phyloP scores from a whole-genome alignment of 2,113 vertebrate genomes.

The Hepsetus odoe region DNA sequence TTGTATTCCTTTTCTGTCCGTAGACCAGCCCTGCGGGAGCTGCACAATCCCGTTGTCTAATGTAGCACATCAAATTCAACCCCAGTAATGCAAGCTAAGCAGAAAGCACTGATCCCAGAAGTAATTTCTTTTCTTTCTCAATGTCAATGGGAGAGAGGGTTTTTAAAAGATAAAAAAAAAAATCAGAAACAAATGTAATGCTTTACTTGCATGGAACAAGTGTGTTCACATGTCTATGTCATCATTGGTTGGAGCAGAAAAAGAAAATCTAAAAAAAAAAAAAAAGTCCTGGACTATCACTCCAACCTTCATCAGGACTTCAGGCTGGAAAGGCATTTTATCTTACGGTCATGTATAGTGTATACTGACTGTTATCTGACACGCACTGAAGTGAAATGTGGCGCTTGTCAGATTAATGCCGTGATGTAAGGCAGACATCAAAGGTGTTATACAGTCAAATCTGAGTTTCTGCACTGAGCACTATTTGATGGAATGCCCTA shows the following conservation, averaged over 20 bases:
- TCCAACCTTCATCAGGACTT: conserved; percentile 9
- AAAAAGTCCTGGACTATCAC: not conserved
- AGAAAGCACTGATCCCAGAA: conserved; percentile 60
- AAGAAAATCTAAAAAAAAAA: not conserved
- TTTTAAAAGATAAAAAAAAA: conserved; percentile 4
- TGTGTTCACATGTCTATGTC: conserved; percentile 3
- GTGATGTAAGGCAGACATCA: not conserved
- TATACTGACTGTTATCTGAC: not conserved
- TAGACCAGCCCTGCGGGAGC: conserved; percentile 30
- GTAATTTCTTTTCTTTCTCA: conserved; percentile 49
- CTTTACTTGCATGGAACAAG: not conserved
- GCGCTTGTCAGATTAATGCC: not conserved
- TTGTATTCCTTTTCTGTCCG: conserved; percentile 43
- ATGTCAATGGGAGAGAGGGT: conserved; percentile 47
- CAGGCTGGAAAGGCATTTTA: conserved; percentile 5
- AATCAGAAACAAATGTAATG: conserved; percentile 41
- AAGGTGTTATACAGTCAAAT: not conserved
- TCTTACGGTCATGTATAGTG: not conserved
- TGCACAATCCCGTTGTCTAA: conserved; percentile 52
- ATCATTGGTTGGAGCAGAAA: not conserved
- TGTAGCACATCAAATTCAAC: conserved; percentile 60
- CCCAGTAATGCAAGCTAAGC: conserved; percentile 60
- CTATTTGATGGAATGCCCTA: not conserved
- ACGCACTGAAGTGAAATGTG: not conserved
- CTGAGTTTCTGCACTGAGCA: not conserved